Evolutionary conservation across 2,797 vertebrate species (phyloP).

Genomic region (Rachycentron canadum): DNA sequence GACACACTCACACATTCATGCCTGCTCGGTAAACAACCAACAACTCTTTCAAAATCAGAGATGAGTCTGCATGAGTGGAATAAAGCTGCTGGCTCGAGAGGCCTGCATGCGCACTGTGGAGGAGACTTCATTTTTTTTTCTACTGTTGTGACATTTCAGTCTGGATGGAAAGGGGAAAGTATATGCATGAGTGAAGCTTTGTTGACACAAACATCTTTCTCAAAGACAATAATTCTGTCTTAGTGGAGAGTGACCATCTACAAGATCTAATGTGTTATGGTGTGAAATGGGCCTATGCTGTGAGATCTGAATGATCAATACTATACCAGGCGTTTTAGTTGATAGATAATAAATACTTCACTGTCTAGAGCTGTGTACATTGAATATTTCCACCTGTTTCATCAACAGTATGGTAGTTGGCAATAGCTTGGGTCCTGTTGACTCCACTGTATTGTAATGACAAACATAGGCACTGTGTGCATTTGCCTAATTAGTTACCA

Average conservation of each 20-base stretch:
- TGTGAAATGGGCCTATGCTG: not conserved
- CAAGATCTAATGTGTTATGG: not conserved
- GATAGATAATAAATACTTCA: too few species aligned
- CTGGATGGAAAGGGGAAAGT: not conserved
- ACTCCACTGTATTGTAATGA: slow-evolving; percentile 55
- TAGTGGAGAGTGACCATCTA: not conserved
- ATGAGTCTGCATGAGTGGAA: slow-evolving; percentile 17
- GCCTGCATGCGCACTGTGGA: not conserved
- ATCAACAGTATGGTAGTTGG: slow-evolving; percentile 45
- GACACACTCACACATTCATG: slow-evolving; percentile 20
- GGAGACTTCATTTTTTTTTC: not conserved
- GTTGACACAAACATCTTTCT: not conserved
- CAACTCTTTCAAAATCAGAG: slow-evolving; percentile 24
- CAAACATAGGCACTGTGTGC: slow-evolving; percentile 60
- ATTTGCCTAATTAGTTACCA: slow-evolving; percentile 78
- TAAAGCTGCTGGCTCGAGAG: slow-evolving; percentile 18
- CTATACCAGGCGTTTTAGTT: not conserved
- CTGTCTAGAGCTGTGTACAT: not conserved
- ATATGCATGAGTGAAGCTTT: not conserved
- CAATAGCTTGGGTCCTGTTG: slow-evolving; percentile 46
- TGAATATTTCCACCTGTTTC: slow-evolving; percentile 52
- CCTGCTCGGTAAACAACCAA: slow-evolving; percentile 25
- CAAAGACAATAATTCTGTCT: not conserved
- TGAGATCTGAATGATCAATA: not conserved
- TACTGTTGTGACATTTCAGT: not conserved